A percentile compares a stretch with the other conserved stretches of the same genome.
These are phyloP conservation scores for Galleria mellonella DNA, from an alignment of 1,140 invertebrate species.

Conservation along the genomic window DNA sequence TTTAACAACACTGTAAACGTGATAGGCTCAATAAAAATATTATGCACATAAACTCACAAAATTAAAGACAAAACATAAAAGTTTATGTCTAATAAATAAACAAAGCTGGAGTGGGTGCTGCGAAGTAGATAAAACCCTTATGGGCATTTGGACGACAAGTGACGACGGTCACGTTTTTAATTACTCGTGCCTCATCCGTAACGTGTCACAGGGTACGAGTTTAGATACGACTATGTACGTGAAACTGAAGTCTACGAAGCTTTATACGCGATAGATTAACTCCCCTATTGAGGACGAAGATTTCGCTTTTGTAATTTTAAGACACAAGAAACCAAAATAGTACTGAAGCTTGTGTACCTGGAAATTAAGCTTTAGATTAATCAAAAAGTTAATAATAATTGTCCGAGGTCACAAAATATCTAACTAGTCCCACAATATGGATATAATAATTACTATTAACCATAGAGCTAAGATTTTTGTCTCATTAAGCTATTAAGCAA, in stretches of 20 bases:
- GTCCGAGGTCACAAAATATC: too few relatives aligned
- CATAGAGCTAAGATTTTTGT: too few relatives aligned
- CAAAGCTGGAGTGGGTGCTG: slow-evolving; percentile 39
- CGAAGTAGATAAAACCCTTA: slow-evolving; percentile 59
- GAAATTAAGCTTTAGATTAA: too few relatives aligned
- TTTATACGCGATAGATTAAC: too few relatives aligned
- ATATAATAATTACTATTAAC: too few relatives aligned
- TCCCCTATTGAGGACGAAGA: too few relatives aligned
- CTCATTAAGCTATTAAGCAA: too few relatives aligned
- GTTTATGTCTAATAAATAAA: slow-evolving; percentile 47
- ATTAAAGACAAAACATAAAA: slow-evolving; percentile 29
- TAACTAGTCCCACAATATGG: too few relatives aligned
- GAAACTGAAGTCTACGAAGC: neutral
- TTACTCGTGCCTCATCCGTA: slow-evolving; percentile 55
- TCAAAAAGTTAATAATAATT: too few relatives aligned
- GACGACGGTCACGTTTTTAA: slow-evolving; percentile 72
- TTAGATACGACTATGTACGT: slow-evolving; percentile 15
- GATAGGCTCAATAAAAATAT: slow-evolving; percentile 30
- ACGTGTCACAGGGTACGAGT: slow-evolving; percentile 36
- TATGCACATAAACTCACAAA: slow-evolving; percentile 12
- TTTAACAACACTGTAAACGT: slow-evolving; percentile 39
- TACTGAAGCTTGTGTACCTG: too few relatives aligned
- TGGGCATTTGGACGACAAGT: slow-evolving; percentile 46
- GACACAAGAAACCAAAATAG: too few relatives aligned
- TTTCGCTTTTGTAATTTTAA: too few relatives aligned